Percentiles rank a stretch among this genome's conserved stretches.
Conservation (phyloP, 2,888 invertebrate species). For the Pimpla rufipes region DNA sequence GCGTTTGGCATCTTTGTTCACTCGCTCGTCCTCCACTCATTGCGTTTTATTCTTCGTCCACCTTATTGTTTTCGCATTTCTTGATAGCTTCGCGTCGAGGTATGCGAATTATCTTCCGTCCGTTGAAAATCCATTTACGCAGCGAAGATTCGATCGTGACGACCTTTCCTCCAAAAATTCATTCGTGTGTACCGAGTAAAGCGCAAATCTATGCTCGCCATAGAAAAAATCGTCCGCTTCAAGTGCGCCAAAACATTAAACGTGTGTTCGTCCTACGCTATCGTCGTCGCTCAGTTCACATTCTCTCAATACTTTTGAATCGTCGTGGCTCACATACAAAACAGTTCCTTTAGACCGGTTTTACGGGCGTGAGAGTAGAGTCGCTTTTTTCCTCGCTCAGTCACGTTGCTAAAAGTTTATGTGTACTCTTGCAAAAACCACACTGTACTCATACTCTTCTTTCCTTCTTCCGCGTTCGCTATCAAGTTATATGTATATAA, state of each 20-base stretch:
- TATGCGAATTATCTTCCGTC: neutral
- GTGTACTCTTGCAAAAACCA: conserved; percentile 62
- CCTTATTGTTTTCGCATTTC: neutral
- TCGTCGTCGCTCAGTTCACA: neutral
- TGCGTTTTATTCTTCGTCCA: neutral
- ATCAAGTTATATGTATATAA: conserved; percentile 55
- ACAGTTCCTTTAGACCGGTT: conserved; percentile 68
- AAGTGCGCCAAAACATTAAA: neutral
- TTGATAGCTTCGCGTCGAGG: neutral
- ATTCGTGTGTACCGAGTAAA: conserved; percentile 11
- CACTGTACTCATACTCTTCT: conserved; percentile 60
- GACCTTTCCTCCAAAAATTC: neutral
- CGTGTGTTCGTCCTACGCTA: neutral
- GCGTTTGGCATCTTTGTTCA: neutral
- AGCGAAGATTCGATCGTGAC: neutral
- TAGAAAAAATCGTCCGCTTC: conserved; percentile 43
- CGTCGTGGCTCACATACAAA: conserved; percentile 63
- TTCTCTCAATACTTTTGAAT: conserved; percentile 7
- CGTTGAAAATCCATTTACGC: neutral
- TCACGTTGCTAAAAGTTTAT: conserved; percentile 66
- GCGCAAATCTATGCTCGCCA: conserved; percentile 1
- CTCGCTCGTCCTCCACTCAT: neutral
- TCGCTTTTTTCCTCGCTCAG: conserved; percentile 55
- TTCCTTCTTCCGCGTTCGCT: conserved; percentile 28
- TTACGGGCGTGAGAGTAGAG: conserved; percentile 47